A percentile compares a stretch with the other conserved stretches of the same genome.
phyloP scores from a whole-genome alignment of 2,113 vertebrate genomes.

The Dipodomys stephensi region DNA sequence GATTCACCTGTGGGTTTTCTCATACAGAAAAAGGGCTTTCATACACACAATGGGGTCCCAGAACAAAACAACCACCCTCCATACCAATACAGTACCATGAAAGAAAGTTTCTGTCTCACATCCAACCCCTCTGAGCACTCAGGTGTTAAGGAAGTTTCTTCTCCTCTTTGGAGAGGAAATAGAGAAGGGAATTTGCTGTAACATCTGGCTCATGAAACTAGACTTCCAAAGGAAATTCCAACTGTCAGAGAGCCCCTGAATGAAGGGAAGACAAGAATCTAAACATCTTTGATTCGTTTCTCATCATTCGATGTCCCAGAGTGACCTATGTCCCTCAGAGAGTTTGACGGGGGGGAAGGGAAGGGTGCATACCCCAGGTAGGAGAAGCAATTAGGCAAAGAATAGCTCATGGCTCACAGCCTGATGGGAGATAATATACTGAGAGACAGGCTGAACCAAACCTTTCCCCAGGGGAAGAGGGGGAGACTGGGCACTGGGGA shows the following conservation, averaged over 20 bases:
- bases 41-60: background rate
- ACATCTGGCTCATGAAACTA: constrained; percentile 69
- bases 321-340: constrained; percentile 4
- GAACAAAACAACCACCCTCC: background rate
- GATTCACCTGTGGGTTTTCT: background rate
- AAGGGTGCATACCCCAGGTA: constrained; percentile 10
- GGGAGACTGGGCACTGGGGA: background rate
- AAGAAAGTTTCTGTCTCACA: background rate
- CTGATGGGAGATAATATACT: background rate
- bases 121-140: background rate
- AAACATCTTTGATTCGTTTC: constrained; percentile 44
- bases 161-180: background rate
- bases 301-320: background rate
- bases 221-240: constrained; percentile 76
- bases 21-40: background rate
- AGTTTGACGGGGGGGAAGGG: background rate
- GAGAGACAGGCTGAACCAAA: constrained; percentile 10
- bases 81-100: background rate
- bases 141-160: background rate
- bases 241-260: constrained; percentile 46
- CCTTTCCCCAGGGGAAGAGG: background rate
- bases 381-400: constrained; percentile 41
- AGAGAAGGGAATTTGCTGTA: background rate
- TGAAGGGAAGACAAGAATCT: constrained; percentile 40
- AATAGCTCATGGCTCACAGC: background rate